Conservation (phyloP, 2,797 vertebrate species). For the Gallinago stenura region DNA sequence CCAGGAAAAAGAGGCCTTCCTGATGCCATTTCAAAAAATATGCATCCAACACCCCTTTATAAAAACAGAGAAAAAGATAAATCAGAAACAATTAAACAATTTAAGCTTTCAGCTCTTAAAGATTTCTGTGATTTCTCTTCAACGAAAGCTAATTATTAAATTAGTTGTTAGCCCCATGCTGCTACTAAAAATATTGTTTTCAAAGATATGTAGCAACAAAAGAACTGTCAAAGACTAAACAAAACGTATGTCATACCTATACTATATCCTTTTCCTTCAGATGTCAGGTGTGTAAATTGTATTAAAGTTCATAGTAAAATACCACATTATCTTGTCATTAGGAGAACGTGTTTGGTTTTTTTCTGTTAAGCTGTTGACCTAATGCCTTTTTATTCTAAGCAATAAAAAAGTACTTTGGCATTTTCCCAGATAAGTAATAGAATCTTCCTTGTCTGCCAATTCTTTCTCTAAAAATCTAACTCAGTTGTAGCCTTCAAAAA, state of each 20-base stretch:
- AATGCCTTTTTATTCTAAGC: background rate
- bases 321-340: background rate
- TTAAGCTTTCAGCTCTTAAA: background rate
- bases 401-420: background rate
- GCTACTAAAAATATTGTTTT: background rate
- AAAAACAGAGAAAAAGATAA: constrained; percentile 18
- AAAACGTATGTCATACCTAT: background rate
- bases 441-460: background rate
- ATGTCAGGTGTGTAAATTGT: background rate
- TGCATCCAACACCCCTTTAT: constrained; percentile 91
- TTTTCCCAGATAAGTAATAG: background rate
- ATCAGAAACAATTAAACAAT: background rate
- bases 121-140: background rate
- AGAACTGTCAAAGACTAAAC: background rate
- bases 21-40: constrained; percentile 99
- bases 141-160: background rate
- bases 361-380: background rate
- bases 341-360: background rate
- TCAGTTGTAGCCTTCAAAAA: background rate
- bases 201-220: background rate
- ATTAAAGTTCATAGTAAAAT: background rate
- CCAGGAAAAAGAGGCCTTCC: constrained; percentile 98
- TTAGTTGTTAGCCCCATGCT: background rate
- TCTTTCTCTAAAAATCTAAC: background rate
- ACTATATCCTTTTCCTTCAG: background rate